Evolutionary conservation across 2,797 vertebrate genomes (phyloP), one percentile per base, ranked within the genome.

Genomic region (Poeciliopsis turneri): DNA sequence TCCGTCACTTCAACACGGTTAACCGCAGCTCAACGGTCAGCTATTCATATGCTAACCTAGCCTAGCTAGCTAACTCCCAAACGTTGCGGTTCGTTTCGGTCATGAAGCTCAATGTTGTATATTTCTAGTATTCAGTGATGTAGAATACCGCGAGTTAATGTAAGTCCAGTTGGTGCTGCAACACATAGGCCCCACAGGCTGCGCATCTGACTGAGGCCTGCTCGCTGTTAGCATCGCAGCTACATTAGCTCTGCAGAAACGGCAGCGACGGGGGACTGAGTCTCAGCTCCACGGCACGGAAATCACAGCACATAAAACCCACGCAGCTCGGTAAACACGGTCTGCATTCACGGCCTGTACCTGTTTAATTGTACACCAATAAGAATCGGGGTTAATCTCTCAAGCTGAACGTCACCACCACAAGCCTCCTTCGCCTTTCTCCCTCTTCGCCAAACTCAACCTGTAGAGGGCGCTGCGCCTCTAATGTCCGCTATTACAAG

Each of bases 331-430:
- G 1, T 0, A 0, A 2, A 4, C 0, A 0, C 0, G 0, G 1
- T 18, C 9, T 41, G 47, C 23, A 66, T 71, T 23, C 9, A 70
- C 3, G 4, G 2, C 3, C 2, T 47, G 33, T 93, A 95, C 93
- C 94, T 92, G 93, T 89, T 95, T 93, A 86, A 39, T 0, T 73
- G 82, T 76, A 25, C 91, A 75, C 87, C 78, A 84, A 92, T 59
- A 93, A 51, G 89, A 69, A 93, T 83, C 83, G 45, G 78, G 90
- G 66, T 89, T 88, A 39, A 77, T 90, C 78, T 84, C 76, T 61
- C 20, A 72, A 53, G 72, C 75, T 3, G 25, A 72, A 15, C 23
- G 76, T 33, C 76, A 79, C 89, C 78, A 78, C 89, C 88, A 89
- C 90, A 88, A 89, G 61, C 90, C 90, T 90, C 82, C 87, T 81